These are phyloP conservation scores for Gortyna flavago DNA, from an alignment of 2,888 invertebrate species.

Conservation along the genomic window DNA sequence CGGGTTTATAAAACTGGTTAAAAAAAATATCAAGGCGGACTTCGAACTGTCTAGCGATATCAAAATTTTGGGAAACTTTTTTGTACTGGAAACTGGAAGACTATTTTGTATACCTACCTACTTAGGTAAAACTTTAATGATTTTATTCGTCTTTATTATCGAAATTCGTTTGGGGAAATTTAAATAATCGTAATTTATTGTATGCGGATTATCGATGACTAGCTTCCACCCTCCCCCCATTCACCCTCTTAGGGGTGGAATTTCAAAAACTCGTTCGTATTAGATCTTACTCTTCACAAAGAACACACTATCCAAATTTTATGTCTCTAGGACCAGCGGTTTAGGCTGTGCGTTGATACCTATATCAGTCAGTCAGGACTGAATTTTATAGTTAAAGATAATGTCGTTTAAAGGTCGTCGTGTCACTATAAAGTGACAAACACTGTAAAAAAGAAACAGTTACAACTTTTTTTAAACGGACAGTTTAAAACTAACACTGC, in stretches of 20 bases:
- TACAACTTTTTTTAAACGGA: slow-evolving; percentile 18
- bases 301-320: no score
- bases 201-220: slow-evolving; percentile 10
- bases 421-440: no score
- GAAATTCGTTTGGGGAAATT: slow-evolving; percentile 8
- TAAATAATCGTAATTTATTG: slow-evolving; percentile 24
- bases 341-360: no score
- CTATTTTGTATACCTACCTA: no score
- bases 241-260: no score
- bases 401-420: neutral
- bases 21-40: neutral
- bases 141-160: neutral
- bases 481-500: slow-evolving; percentile 48
- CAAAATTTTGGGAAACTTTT: slow-evolving; percentile 3
- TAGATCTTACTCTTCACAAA: no score
- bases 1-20: neutral
- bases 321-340: no score
- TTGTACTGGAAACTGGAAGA: no score
- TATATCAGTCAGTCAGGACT: no score
- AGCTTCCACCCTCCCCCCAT: no score
- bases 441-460: neutral
- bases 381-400: neutral
- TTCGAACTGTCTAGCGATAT: neutral
- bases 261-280: no score
- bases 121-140: neutral